These are phyloP conservation scores for Coturnix japonica DNA, from an alignment of 2,113 vertebrate species.

Conservation along the genomic window DNA sequence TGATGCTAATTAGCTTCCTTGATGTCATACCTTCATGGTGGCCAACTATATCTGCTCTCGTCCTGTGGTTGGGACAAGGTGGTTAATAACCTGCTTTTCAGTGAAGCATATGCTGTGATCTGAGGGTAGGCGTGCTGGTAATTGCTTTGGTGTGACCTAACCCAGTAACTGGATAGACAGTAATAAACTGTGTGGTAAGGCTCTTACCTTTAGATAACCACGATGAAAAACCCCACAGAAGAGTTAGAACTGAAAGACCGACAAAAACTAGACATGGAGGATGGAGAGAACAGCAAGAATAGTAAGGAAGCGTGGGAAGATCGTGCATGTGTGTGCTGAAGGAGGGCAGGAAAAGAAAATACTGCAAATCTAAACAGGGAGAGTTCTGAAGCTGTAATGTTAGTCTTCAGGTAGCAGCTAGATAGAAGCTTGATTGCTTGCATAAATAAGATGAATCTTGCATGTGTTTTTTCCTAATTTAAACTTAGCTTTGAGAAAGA, in stretches of 20 bases:
- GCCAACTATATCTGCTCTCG: background rate
- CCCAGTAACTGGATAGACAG: rapidly evolving
- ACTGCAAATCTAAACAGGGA: rapidly evolving
- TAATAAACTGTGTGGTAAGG: rapidly evolving
- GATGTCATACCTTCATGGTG: rapidly evolving
- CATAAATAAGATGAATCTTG: background rate
- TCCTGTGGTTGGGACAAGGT: rapidly evolving
- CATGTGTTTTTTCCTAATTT: rapidly evolving
- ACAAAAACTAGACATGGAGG: background rate
- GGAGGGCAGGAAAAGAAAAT: background rate
- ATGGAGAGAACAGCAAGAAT: constrained; percentile 10
- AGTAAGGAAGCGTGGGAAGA: background rate
- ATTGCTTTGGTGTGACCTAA: background rate
- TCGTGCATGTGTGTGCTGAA: background rate
- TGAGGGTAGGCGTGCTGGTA: rapidly evolving
- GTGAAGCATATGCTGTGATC: background rate
- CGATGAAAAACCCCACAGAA: background rate
- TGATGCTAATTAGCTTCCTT: background rate
- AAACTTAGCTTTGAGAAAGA: background rate
- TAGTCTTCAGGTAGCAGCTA: background rate
- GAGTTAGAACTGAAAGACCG: background rate
- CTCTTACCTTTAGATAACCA: rapidly evolving
- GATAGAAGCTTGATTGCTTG: background rate
- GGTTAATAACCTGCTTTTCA: background rate
- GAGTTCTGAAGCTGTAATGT: background rate